A percentile compares a stretch with the other conserved stretches of the same genome.
phyloP scores from a whole-genome alignment of 2,113 vertebrate genomes.

The Andinoacara biseriatus region DNA sequence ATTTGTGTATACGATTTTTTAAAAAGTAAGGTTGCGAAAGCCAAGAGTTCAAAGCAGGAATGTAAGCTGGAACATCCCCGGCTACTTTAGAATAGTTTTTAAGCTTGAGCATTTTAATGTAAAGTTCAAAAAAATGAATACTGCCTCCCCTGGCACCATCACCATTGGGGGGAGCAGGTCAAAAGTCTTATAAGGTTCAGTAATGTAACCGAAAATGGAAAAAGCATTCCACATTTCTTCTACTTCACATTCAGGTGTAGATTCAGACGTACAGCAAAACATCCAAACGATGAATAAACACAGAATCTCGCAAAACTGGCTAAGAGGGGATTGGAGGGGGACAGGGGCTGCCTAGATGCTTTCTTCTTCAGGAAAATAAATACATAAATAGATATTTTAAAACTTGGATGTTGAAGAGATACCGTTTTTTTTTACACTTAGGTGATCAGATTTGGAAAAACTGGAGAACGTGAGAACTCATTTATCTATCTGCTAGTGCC shows the following conservation, averaged over 20 bases:
- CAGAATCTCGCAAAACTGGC: neutral
- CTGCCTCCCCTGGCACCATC: neutral
- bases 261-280: neutral
- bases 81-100: neutral
- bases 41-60: neutral
- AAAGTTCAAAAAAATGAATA: neutral
- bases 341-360: neutral
- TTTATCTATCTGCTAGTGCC: constrained; percentile 21
- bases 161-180: neutral
- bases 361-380: neutral
- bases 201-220: neutral
- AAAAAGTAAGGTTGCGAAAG: neutral
- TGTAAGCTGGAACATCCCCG: neutral
- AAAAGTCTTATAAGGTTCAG: neutral
- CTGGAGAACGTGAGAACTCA: neutral
- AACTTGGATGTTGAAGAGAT: constrained; percentile 1
- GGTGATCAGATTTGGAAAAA: constrained; percentile 20
- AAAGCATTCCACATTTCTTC: neutral
- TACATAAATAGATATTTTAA: neutral
- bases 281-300: neutral
- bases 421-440: neutral
- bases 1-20: no score
- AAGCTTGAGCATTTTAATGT: neutral
- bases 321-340: no score
- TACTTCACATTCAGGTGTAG: neutral